Evolutionary conservation across 1,140 invertebrate genomes (phyloP).

Genomic region (Cardiocondyla obscurior): DNA sequence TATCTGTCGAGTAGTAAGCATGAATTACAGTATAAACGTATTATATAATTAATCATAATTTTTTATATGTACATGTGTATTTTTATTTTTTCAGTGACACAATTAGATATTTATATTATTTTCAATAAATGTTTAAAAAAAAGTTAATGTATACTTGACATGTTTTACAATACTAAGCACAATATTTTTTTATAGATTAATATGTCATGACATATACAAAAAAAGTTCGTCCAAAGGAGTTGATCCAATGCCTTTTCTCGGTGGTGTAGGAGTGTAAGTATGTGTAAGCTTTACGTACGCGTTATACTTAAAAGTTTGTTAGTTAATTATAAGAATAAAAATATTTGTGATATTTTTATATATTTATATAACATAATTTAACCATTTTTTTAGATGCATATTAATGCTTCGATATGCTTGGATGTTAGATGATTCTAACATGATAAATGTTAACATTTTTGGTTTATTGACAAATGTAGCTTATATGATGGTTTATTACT

Average conservation of each 20-base stretch:
- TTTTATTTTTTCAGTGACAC: too few species aligned
- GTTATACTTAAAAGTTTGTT: too few species aligned
- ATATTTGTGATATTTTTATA: background rate
- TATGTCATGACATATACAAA: conserved; percentile 89
- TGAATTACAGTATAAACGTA: background rate
- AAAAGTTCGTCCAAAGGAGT: conserved; percentile 86
- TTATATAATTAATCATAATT: too few species aligned
- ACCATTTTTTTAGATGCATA: conserved; percentile 85
- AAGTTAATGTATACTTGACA: background rate
- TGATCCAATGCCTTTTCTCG: conserved; percentile 88
- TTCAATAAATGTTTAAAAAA: too few species aligned
- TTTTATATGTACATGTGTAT: too few species aligned
- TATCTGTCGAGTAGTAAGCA: background rate
- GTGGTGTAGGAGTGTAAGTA: conserved; percentile 90
- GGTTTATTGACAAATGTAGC: conserved; percentile 87
- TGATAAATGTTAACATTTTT: conserved; percentile 90
- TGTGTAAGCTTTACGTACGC: background rate
- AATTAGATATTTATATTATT: background rate
- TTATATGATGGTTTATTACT: conserved; percentile 87
- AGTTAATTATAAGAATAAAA: background rate
- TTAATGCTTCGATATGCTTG: conserved; percentile 89
- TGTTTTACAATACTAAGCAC: background rate
- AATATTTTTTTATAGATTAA: conserved; percentile 80
- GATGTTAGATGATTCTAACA: conserved; percentile 88
- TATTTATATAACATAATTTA: background rate